phyloP scores from a whole-genome alignment of 1,140 invertebrate species.

The Habropoda laboriosa region DNA sequence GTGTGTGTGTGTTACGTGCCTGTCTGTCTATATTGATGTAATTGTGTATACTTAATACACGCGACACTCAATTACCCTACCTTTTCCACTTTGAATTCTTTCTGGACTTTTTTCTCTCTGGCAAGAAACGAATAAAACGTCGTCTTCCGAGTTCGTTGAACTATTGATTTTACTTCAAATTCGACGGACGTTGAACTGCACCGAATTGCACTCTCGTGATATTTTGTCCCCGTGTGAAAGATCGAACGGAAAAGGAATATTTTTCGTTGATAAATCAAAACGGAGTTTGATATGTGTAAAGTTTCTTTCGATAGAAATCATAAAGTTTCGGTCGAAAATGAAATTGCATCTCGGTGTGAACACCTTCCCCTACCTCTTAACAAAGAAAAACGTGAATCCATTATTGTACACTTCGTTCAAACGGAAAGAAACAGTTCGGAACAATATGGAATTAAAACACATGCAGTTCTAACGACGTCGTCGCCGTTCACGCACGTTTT shows the following conservation, averaged over 20 bases:
- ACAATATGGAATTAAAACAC: too few relatives aligned
- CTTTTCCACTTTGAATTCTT: conserved; percentile 37
- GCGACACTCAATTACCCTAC: conserved; percentile 12
- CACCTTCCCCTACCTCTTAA: too few relatives aligned
- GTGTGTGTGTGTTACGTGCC: background rate
- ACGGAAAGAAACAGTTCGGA: too few relatives aligned
- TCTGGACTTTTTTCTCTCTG: conserved; percentile 30
- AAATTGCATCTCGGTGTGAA: too few relatives aligned
- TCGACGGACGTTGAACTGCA: background rate
- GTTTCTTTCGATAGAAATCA: background rate
- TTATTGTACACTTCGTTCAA: too few relatives aligned
- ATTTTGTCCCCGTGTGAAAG: background rate
- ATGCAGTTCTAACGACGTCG: too few relatives aligned
- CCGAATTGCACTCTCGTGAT: background rate
- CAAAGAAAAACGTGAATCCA: too few relatives aligned
- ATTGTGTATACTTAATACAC: conserved; percentile 13
- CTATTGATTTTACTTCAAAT: background rate
- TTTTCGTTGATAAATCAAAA: conserved; percentile 1
- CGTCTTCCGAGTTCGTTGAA: background rate
- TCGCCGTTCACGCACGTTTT: too few relatives aligned
- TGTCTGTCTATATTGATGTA: conserved; percentile 6
- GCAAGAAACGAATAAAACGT: background rate
- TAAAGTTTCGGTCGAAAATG: too few relatives aligned
- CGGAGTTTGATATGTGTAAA: conserved; percentile 30
- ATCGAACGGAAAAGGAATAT: background rate